Evolutionary conservation across 2,113 vertebrate species (phyloP).

Genomic region (Microcebus tavaratra): DNA sequence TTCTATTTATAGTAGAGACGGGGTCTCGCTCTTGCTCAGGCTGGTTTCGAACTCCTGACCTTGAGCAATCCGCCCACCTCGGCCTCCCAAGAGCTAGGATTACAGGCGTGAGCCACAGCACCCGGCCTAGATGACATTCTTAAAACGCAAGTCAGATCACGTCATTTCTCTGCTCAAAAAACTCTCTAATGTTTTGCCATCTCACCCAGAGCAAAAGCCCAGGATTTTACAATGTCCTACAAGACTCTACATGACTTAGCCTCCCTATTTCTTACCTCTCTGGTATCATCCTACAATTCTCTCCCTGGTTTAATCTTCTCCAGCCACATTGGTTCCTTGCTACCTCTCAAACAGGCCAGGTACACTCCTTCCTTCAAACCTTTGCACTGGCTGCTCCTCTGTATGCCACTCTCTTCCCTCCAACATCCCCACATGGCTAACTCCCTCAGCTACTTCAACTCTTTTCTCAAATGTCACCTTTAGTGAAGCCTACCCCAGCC

Average conservation of each 20-base stretch:
- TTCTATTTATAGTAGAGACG: too few relatives aligned
- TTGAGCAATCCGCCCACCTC: too few relatives aligned
- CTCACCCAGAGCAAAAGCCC: conserved; percentile 34
- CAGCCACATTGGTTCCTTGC: neutral
- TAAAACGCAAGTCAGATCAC: conserved; percentile 38
- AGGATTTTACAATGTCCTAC: conserved; percentile 3
- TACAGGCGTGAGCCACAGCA: too few relatives aligned
- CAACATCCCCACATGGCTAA: neutral
- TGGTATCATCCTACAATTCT: neutral
- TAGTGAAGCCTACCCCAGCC: neutral
- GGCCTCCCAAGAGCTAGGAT: too few relatives aligned
- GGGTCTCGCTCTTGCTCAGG: too few relatives aligned
- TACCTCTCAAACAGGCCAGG: neutral
- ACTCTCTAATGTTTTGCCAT: conserved; percentile 32
- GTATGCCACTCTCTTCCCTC: neutral
- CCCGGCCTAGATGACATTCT: neutral
- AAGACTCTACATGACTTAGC: neutral
- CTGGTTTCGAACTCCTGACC: too few relatives aligned
- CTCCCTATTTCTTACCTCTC: neutral
- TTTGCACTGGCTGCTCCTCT: neutral
- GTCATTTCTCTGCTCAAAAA: conserved; percentile 9
- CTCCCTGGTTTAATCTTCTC: neutral
- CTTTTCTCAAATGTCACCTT: neutral
- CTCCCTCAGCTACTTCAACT: neutral
- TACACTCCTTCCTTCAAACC: neutral